Base-by-base conservation (phyloP, 1,140 invertebrate species). In the Drosophila mojavensis region DNA sequence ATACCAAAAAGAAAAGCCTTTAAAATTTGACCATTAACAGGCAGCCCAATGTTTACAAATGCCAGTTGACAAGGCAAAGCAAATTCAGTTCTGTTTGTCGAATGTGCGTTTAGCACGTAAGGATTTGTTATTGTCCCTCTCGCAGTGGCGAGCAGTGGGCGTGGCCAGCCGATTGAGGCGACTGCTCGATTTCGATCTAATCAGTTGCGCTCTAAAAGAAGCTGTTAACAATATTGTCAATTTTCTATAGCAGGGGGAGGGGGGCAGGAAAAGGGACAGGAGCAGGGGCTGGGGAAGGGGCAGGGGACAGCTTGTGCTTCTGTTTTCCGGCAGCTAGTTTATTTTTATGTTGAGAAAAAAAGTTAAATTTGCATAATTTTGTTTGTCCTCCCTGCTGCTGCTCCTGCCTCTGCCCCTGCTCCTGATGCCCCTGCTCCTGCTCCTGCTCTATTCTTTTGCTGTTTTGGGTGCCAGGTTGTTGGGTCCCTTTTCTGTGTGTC, bases 171-270 rank as follows among this genome's bases (percentile, higher is more conserved):
- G 5, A 26, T 24, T 20, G 48, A 15, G 47, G 56, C 39, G 24
- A 20, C 47, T 63, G 28, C 55, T 39, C 65, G 65, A 69, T 68
- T 72, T 68, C 60, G 64, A 88, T 89, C 84, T 88, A 83, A 88
- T 88, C 84, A 88, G 84, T 79, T 77, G 64, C 77, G 69, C 70
- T 78, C 62, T 61, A 78, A 89, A 82, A 80, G 78, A 84, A 89
- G 76, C 78, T 89, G 84, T 88, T 88, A 80, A 78, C 84, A 88
- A 89, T 89, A 89, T 89, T 85, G 81, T 81, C 81, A 85, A 85
- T 85, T 80, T 69, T 69, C 63, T 59, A 61, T 30, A 26, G 47
- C 45, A 74, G 43, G 43, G 13, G 13, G 7, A n/a, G 41, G 54
- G 60, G 24, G 3, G 20, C 20, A 24, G 20, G 20, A 2, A 24